These are phyloP conservation scores for Chrysomela aeneicollis DNA, from an alignment of 2,888 invertebrate genomes.

Conservation along the genomic window DNA sequence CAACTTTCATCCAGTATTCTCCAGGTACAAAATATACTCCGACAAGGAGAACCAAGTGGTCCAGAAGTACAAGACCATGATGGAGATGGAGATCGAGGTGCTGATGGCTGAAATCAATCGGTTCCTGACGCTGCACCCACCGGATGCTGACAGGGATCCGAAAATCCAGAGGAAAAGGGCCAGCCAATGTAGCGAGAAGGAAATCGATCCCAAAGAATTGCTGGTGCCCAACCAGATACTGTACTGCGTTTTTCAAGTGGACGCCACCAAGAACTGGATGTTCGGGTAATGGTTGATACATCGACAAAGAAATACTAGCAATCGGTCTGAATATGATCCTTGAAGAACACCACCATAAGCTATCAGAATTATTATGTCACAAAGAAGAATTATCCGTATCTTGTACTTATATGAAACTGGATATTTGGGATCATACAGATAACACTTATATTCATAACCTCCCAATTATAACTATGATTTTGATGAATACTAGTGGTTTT, in stretches of 20 bases:
- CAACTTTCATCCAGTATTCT: neutral
- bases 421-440: too few species aligned
- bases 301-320: too few species aligned
- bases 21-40: slow-evolving; percentile 38
- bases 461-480: too few species aligned
- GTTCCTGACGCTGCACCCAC: slow-evolving; percentile 46
- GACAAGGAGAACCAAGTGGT: slow-evolving; percentile 41
- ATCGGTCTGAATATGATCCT: too few species aligned
- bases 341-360: too few species aligned
- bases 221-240: slow-evolving; percentile 48
- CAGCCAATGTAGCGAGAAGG: slow-evolving; percentile 40
- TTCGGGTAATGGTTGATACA: slow-evolving; percentile 46
- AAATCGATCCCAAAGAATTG: slow-evolving; percentile 39
- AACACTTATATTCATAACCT: too few species aligned
- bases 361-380: too few species aligned
- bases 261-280: slow-evolving; percentile 54
- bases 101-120: slow-evolving; percentile 48
- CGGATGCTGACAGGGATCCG: slow-evolving; percentile 44
- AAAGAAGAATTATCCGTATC: too few species aligned
- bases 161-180: slow-evolving; percentile 46
- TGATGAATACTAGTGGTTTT: too few species aligned
- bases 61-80: slow-evolving; percentile 43
- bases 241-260: slow-evolving; percentile 49
- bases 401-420: too few species aligned
- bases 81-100: slow-evolving; percentile 44